Percentiles rank a stretch among this genome's conserved stretches.
These are phyloP conservation scores for Salminus brasiliensis DNA, from an alignment of 2,113 vertebrate genomes.

Conservation along the genomic window DNA sequence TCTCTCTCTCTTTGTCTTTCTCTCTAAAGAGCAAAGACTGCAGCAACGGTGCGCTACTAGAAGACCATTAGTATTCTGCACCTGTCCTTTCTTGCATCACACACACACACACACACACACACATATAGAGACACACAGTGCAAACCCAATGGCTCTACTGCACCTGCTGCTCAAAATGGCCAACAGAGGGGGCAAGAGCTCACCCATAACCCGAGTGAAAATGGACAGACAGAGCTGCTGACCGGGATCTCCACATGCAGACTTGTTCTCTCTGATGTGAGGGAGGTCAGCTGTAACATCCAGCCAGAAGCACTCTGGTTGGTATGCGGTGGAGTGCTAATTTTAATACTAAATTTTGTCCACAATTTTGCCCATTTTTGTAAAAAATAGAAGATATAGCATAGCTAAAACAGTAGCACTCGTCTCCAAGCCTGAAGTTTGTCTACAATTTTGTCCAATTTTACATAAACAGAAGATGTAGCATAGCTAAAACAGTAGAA, in stretches of 20 bases:
- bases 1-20: not conserved
- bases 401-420: no score
- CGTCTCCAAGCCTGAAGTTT: no score
- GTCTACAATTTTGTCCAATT: no score
- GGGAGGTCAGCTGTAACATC: not conserved
- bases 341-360: no score
- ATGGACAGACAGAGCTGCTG: not conserved
- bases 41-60: constrained; percentile 42
- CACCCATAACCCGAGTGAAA: not conserved
- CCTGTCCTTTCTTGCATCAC: constrained; percentile 12
- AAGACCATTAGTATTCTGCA: constrained; percentile 43
- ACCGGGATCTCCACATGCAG: not conserved
- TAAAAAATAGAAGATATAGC: no score
- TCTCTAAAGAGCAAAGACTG: constrained; percentile 12
- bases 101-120: constrained; percentile 18
- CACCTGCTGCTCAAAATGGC: constrained; percentile 9
- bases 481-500: no score
- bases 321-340: no score
- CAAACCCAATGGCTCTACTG: constrained; percentile 14
- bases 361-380: no score
- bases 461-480: no score
- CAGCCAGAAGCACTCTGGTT: no score
- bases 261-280: not conserved
- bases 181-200: constrained; percentile 49
- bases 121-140: no score